These are phyloP conservation scores for Neoseiulus cucumeris DNA, from an alignment of 1,140 invertebrate species.

Conservation along the genomic window DNA sequence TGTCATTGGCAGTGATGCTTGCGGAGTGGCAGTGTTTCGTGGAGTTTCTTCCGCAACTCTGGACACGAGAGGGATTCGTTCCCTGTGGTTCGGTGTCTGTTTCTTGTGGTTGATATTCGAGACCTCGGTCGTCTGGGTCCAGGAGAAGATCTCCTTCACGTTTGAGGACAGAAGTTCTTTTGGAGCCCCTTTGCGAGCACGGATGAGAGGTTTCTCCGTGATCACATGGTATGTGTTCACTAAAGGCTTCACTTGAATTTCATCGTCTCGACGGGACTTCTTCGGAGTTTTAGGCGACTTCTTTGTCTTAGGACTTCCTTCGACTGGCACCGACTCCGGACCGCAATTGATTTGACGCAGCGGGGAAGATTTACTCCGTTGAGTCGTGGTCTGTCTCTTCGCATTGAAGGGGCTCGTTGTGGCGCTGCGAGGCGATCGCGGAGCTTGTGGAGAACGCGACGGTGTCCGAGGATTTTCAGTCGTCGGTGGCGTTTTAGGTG, in stretches of 20 bases:
- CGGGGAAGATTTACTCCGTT: not conserved
- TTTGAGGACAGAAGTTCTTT: not conserved
- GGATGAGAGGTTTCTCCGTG: not conserved
- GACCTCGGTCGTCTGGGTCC: not conserved
- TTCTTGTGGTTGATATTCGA: not conserved
- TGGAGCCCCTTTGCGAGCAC: not conserved
- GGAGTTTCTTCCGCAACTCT: no score
- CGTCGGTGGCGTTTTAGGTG: not conserved
- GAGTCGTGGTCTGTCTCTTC: not conserved
- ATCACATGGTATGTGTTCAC: slow-evolving; percentile 7
- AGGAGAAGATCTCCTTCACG: not conserved
- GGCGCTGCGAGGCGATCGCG: not conserved
- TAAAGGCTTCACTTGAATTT: not conserved
- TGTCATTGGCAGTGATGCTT: no score
- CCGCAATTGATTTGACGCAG: not conserved
- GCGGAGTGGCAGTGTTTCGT: no score
- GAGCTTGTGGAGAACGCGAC: not conserved
- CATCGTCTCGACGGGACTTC: not conserved
- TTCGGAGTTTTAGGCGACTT: not conserved
- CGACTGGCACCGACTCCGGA: not conserved
- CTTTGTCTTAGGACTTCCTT: not conserved
- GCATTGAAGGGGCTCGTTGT: not conserved
- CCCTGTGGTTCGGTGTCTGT: not conserved
- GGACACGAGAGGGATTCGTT: no score
- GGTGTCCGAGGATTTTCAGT: not conserved